Evolutionary conservation across 2,888 invertebrate species (phyloP), one percentile per base, ranked within the genome.

Genomic region (Stenotaenia linearis): DNA sequence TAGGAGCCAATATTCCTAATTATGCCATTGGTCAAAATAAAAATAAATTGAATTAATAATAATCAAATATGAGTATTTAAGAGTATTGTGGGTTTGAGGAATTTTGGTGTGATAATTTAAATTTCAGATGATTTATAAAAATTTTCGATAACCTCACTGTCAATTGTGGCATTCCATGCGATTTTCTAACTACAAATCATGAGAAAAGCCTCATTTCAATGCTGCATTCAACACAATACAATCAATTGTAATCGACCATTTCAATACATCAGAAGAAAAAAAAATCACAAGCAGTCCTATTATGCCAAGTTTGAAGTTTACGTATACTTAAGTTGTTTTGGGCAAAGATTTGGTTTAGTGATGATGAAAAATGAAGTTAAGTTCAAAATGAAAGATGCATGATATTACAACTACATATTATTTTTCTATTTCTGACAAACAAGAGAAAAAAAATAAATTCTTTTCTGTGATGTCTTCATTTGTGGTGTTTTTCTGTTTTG

Each of bases 401-500:
- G 69, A 69, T 69, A 69, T 69, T 69, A 69, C 69, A 28, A 69
- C 69, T 69, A 69, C 69, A 69, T n/a, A 28, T 50, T 50, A 50
- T 28, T 25, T 69, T 69, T 69, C 69, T 69, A 28, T 50, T 50
- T 69, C 69, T 69, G 69, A 69, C 69, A 69, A 23, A 23, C 10
- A 28, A 69, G 23, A 69, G 23, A 69, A 69, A 69, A 28, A 69
- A 69, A 69, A 69, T 69, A 69, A 69, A 69, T 69, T 69, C 69
- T 69, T 69, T 69, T 69, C 25, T 25, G 28, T 69, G 69, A 69
- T 69, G 69, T 69, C 69, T 69, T 69, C 69, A 69, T 69, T 69
- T 69, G 28, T 50, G 23, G 23, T 25, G 69, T 69, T 69, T 56
- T 69, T 5, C n/a, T 45, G 23, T 69, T 69, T 69, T 69, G 69